Base-by-base conservation (phyloP, 2,113 vertebrate species). In the Romanogobio albipinnatus region DNA sequence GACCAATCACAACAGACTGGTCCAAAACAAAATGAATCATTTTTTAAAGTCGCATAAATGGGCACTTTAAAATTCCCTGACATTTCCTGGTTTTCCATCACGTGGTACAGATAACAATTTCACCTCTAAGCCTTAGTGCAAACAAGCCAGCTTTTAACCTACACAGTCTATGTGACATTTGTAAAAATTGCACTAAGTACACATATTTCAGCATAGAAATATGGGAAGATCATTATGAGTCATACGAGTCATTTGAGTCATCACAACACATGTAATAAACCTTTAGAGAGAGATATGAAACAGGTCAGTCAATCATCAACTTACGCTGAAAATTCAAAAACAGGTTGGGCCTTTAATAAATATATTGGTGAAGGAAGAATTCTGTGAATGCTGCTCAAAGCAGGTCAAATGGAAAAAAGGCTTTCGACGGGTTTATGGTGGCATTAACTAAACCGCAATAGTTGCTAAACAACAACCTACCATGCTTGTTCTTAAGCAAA, bases 301-400 rank as follows among this genome's bases (percentile, higher is more conserved):
- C 24, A 24, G 3, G 56, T 29, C 19, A 82, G 49, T 82, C 64
- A 71, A 82, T 53, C 62, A 82, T 82, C 47, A 82, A 82, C 49
- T 53, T 81, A 3, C 0, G 1, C 9, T 39, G 22, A 49, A 71
- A 24, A 82, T 68, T 19, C 2, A 70, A 62, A 22, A 68, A 56
- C 49, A 24, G 64, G 49, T 39, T 71, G 19, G 22, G 19, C 29
- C 29, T 43, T 82, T 82, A 39, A 70, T 81, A 49, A 70, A 81
- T 53, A 1, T 53, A 22, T n/a, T 53, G n/a, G 47, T 56, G 17
- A 71, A 70, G n/a, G 5, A 81, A 47, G 79, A 81, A 70, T 70
- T 33, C 26, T 51, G 22, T 81, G 17, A 81, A 81, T 3, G 3
- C 10, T 53, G 62, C 62, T 70, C 47, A 56, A 82, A 82, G 24